Evolutionary conservation across 2,113 vertebrate species (phyloP).

Genomic region (Zapornia atra): DNA sequence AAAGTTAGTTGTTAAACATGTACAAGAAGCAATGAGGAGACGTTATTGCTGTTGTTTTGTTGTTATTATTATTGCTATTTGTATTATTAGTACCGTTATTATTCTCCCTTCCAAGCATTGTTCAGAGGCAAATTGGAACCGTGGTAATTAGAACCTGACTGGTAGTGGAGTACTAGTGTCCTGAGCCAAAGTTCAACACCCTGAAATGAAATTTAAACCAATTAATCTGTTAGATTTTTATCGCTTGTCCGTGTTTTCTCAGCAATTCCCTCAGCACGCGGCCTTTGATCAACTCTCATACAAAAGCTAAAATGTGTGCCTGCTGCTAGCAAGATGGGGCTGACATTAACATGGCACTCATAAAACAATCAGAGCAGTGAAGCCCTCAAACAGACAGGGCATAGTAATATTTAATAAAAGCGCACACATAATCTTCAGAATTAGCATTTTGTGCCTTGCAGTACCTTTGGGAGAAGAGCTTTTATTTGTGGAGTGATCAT

Average conservation of each 20-base stretch:
- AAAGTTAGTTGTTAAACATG: slow-evolving; percentile 59
- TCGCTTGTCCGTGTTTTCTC: slow-evolving; percentile 94
- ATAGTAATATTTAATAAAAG: slow-evolving; percentile 99
- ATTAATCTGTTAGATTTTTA: slow-evolving; percentile 97
- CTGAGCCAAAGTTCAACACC: slow-evolving; percentile 85
- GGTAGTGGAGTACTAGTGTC: slow-evolving; percentile 78
- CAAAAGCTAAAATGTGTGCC: slow-evolving; percentile 86
- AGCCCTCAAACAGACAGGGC: slow-evolving; percentile 90
- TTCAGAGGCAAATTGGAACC: slow-evolving; percentile 82
- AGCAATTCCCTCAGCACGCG: slow-evolving; percentile 92
- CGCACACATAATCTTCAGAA: slow-evolving; percentile 94
- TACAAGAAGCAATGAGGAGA: slow-evolving; percentile 17
- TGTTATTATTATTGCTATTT: background rate
- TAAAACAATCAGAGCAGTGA: slow-evolving; percentile 94
- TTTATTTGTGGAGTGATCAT: slow-evolving; percentile 90
- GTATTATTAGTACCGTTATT: slow-evolving; percentile 32
- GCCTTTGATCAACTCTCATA: slow-evolving; percentile 95
- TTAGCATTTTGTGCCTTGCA: slow-evolving; percentile 93
- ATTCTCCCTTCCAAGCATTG: slow-evolving; percentile 66
- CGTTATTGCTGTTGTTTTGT: background rate
- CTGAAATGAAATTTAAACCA: slow-evolving; percentile 92
- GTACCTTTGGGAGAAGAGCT: slow-evolving; percentile 90
- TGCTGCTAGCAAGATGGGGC: slow-evolving; percentile 88
- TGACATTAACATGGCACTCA: slow-evolving; percentile 99
- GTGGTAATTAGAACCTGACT: slow-evolving; percentile 85